Conservation (phyloP, 2,888 invertebrate species). For the Plebejus anna region DNA sequence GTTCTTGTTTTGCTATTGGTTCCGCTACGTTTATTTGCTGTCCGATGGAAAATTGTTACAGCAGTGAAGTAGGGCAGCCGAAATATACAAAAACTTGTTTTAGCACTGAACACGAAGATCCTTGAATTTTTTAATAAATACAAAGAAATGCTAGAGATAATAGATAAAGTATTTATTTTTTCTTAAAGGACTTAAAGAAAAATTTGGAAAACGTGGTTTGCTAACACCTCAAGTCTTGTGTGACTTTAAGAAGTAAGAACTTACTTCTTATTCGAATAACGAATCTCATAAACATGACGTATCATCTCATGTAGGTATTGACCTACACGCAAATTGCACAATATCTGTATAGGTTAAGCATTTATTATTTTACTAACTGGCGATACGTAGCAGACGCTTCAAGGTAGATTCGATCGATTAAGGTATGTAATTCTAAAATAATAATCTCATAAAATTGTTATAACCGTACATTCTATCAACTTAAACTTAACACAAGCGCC, state of each 20-base stretch:
- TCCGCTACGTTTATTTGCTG: constrained; percentile 36
- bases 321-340: not conserved
- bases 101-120: not conserved
- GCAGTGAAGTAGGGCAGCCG: not conserved
- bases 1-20: constrained; percentile 41
- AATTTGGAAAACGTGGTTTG: not conserved
- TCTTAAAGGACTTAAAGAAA: too few species aligned
- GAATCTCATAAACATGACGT: not conserved
- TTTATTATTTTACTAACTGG: not conserved
- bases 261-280: too few species aligned
- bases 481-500: constrained; percentile 12
- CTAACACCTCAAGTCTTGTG: too few species aligned
- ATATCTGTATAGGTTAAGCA: not conserved
- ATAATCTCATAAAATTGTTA: constrained; percentile 35
- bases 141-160: not conserved
- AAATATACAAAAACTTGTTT: not conserved
- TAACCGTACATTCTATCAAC: constrained; percentile 29
- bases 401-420: not conserved
- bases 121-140: not conserved
- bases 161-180: not conserved
- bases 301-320: too few species aligned
- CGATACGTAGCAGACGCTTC: not conserved
- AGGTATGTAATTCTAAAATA: not conserved
- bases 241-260: too few species aligned
- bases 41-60: constrained; percentile 42